Evolutionary conservation across 2,797 vertebrate genomes (phyloP).

Genomic region (Gallinago stenura): DNA sequence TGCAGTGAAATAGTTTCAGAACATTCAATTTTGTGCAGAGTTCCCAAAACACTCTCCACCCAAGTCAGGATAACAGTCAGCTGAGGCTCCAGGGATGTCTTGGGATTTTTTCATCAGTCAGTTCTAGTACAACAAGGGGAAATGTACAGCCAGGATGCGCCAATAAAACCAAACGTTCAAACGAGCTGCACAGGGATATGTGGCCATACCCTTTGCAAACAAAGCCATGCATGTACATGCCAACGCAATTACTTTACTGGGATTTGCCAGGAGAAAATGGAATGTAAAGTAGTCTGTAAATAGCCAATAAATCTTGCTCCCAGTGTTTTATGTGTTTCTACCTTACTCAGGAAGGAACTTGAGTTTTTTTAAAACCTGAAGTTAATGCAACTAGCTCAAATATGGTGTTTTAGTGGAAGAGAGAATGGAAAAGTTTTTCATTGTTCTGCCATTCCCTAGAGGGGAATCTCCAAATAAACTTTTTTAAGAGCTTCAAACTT

Average conservation of each 20-base stretch:
- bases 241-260: conserved; percentile 41
- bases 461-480: neutral
- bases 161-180: neutral
- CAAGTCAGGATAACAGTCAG: neutral
- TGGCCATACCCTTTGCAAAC: conserved; percentile 46
- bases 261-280: conserved; percentile 58
- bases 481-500: conserved; percentile 10
- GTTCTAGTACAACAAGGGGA: neutral
- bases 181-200: neutral
- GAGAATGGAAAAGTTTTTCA: conserved; percentile 35
- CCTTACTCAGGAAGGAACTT: conserved; percentile 61
- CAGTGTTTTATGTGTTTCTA: conserved; percentile 49
- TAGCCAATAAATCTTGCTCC: conserved; percentile 57
- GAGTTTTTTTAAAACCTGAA: neutral
- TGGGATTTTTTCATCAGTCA: neutral
- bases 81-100: neutral
- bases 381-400: conserved; percentile 19
- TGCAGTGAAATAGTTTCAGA: neutral
- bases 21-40: neutral
- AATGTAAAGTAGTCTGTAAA: conserved; percentile 55
- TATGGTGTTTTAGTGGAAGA: conserved; percentile 4
- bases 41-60: neutral
- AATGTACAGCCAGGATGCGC: neutral
- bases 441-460: conserved; percentile 50
- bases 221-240: conserved; percentile 16